A percentile compares a stretch with the other conserved stretches of the same genome.
phyloP scores from a whole-genome alignment of 1,140 invertebrate species.

The Temnothorax nylanderi region DNA sequence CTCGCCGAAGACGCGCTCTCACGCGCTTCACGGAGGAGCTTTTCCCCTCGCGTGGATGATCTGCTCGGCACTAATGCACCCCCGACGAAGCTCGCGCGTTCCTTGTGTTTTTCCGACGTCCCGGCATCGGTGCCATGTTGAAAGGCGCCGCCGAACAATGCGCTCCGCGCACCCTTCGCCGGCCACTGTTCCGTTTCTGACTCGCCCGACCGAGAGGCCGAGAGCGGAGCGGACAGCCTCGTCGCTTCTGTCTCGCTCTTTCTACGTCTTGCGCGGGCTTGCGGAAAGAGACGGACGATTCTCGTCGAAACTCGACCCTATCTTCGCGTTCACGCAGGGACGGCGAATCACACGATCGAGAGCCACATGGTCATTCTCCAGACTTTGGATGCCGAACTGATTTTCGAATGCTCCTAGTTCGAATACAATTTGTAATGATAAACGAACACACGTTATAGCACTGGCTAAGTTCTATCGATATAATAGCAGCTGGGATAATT shows the following conservation, averaged over 20 bases:
- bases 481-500: too few species aligned
- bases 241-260: slow-evolving; percentile 20
- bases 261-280: neutral
- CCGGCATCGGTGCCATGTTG: slow-evolving; percentile 69
- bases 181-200: slow-evolving; percentile 36
- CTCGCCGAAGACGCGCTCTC: neutral
- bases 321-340: slow-evolving; percentile 8
- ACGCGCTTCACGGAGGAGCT: neutral
- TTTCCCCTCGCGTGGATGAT: neutral
- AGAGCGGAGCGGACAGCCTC: neutral
- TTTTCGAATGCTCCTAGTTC: neutral
- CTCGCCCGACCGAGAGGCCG: slow-evolving; percentile 6
- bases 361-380: neutral
- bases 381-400: neutral
- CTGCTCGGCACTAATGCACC: neutral
- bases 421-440: neutral
- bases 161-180: slow-evolving; percentile 63
- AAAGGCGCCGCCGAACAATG: slow-evolving; percentile 64
- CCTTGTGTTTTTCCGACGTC: slow-evolving; percentile 37
- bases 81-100: slow-evolving; percentile 28
- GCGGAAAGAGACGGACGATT: slow-evolving; percentile 13
- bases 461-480: too few species aligned
- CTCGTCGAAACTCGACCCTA: slow-evolving; percentile 55
- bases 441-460: too few species aligned
- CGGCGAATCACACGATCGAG: neutral